Percentiles rank a stretch among this genome's conserved stretches.
Evolutionary conservation across 2,888 invertebrate species (phyloP).

Genomic region (Drosophila mayaguana): DNA sequence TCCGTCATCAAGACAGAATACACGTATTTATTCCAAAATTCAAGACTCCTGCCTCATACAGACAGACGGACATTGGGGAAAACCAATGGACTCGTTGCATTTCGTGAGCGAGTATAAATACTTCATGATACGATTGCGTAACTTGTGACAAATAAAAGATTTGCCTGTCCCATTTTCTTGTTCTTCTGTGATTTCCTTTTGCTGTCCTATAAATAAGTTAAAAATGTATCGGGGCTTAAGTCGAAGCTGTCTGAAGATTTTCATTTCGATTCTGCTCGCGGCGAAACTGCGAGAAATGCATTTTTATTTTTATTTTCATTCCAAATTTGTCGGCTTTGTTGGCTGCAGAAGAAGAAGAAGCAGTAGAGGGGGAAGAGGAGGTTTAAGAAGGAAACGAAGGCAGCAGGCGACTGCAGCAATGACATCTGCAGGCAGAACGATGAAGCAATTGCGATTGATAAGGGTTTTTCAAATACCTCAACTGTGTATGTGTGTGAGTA

Average conservation of each 20-base stretch:
- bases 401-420: constrained; percentile 6
- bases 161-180: not conserved
- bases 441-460: constrained; percentile 61
- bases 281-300: constrained; percentile 48
- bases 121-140: constrained; percentile 21
- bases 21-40: not conserved
- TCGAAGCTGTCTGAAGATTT: constrained; percentile 27
- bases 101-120: not conserved
- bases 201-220: constrained; percentile 36
- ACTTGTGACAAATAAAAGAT: constrained; percentile 28
- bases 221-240: constrained; percentile 37
- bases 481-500: not conserved
- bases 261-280: constrained; percentile 26
- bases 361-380: not conserved
- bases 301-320: constrained; percentile 35
- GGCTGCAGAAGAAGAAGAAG: constrained; percentile 20
- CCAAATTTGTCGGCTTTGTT: constrained; percentile 7
- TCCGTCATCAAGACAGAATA: not conserved
- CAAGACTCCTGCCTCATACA: not conserved
- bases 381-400: constrained; percentile 11
- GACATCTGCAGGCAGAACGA: constrained; percentile 48
- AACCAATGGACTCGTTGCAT: not conserved
- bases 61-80: not conserved
- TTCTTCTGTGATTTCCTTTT: not conserved
- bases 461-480: constrained; percentile 55